phyloP scores from a whole-genome alignment of 2,888 invertebrate species.

The Antheraea yamamai region DNA sequence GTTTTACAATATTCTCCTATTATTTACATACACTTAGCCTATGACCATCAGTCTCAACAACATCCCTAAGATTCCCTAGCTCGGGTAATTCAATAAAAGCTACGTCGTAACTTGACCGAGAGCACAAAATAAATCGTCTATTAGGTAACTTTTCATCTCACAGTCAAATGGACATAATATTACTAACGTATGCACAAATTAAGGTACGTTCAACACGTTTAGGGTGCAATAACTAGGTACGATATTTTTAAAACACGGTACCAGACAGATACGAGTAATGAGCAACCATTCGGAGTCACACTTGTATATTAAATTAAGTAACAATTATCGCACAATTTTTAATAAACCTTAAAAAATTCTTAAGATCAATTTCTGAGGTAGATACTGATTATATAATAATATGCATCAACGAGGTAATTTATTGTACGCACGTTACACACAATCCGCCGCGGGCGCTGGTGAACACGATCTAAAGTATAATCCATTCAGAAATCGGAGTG shows the following conservation, averaged over 20 bases:
- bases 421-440: slow-evolving; percentile 68
- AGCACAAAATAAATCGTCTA: slow-evolving; percentile 70
- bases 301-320: slow-evolving; percentile 76
- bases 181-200: slow-evolving; percentile 55
- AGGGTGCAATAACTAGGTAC: slow-evolving; percentile 61
- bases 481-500: neutral
- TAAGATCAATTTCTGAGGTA: slow-evolving; percentile 82
- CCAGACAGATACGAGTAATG: slow-evolving; percentile 66
- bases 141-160: slow-evolving; percentile 75
- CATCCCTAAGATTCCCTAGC: slow-evolving; percentile 71
- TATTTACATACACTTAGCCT: slow-evolving; percentile 81
- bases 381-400: slow-evolving; percentile 74
- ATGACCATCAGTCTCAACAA: slow-evolving; percentile 80
- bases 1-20: slow-evolving; percentile 77
- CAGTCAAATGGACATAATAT: slow-evolving; percentile 66
- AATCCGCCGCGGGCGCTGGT: slow-evolving; percentile 43
- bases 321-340: slow-evolving; percentile 76
- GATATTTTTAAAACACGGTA: slow-evolving; percentile 66
- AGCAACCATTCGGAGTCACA: slow-evolving; percentile 75
- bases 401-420: slow-evolving; percentile 78
- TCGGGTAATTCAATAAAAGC: slow-evolving; percentile 69
- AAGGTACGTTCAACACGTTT: slow-evolving; percentile 59
- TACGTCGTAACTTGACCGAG: slow-evolving; percentile 66
- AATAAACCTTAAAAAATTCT: slow-evolving; percentile 73
- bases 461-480: slow-evolving; percentile 23